A percentile compares a stretch with the other conserved stretches of the same genome.
These are phyloP conservation scores for Lamellibrachia columna DNA, from an alignment of 2,888 invertebrate species.

Conservation along the genomic window DNA sequence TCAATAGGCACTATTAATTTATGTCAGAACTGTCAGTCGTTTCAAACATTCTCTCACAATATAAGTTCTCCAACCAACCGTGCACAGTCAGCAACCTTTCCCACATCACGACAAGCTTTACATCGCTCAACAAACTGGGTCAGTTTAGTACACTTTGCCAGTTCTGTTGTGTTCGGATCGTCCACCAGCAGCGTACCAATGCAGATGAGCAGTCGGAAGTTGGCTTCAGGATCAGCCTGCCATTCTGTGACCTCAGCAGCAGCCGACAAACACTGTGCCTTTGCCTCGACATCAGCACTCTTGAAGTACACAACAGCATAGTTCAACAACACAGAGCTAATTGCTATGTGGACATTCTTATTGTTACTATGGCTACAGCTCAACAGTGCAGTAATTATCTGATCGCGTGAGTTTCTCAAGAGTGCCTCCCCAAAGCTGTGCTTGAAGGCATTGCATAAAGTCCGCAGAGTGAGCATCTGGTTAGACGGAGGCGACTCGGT, in stretches of 20 bases:
- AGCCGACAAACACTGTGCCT: slow-evolving; percentile 52
- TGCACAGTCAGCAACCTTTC: slow-evolving; percentile 34
- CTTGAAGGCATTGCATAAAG: slow-evolving; percentile 82
- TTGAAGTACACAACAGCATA: slow-evolving; percentile 70
- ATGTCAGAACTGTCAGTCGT: background rate
- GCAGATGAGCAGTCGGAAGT: slow-evolving; percentile 80
- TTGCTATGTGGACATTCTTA: slow-evolving; percentile 75
- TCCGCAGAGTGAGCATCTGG: slow-evolving; percentile 68
- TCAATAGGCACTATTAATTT: background rate
- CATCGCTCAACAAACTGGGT: slow-evolving; percentile 27
- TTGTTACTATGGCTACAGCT: slow-evolving; percentile 47
- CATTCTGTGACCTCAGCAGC: slow-evolving; percentile 62
- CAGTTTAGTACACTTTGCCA: slow-evolving; percentile 57
- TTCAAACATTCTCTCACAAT: background rate
- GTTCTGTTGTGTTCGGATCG: slow-evolving; percentile 53
- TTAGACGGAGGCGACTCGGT: slow-evolving; percentile 47
- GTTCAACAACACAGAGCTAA: slow-evolving; percentile 79
- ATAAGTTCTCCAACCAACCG: slow-evolving; percentile 21
- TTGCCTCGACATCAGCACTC: slow-evolving; percentile 51
- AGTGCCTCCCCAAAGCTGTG: slow-evolving; percentile 68
- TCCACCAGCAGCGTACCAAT: slow-evolving; percentile 75
- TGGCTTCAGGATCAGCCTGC: slow-evolving; percentile 77
- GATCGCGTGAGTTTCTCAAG: slow-evolving; percentile 48
- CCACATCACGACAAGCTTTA: slow-evolving; percentile 39
- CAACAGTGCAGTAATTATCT: slow-evolving; percentile 48